Percentiles rank a stretch among this genome's conserved stretches.
phyloP scores from a whole-genome alignment of 2,797 vertebrate genomes.

The Chrysolophus pictus region DNA sequence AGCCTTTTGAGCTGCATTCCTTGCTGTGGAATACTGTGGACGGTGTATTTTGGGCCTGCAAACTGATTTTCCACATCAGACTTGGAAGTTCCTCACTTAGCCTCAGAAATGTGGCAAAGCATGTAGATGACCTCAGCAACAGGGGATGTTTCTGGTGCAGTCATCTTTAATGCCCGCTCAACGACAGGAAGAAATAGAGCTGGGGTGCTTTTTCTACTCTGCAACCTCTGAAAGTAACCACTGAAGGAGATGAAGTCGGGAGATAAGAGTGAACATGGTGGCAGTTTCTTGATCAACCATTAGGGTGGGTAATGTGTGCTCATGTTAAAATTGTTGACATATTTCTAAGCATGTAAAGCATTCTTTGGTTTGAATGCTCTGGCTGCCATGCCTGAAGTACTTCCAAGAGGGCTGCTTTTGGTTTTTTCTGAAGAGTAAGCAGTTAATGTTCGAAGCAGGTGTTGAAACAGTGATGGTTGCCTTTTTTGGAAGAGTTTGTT shows the following conservation, averaged over 20 bases:
- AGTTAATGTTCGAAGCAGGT: slow-evolving; percentile 82
- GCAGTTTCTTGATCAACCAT: slow-evolving; percentile 6
- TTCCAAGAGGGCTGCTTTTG: not conserved
- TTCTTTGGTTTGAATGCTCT: not conserved
- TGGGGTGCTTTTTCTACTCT: not conserved
- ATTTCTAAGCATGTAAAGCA: slow-evolving; percentile 28
- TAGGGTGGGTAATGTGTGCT: not conserved
- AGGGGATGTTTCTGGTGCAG: not conserved
- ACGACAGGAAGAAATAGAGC: slow-evolving; percentile 14
- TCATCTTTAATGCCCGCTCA: not conserved
- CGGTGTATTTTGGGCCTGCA: not conserved
- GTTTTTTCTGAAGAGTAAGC: slow-evolving; percentile 57
- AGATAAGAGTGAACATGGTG: not conserved
- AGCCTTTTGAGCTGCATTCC: not conserved
- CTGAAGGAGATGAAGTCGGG: not conserved
- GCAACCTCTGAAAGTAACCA: not conserved
- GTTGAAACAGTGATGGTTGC: slow-evolving; percentile 78
- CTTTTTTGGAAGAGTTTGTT: slow-evolving; percentile 78
- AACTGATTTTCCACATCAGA: not conserved
- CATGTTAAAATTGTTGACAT: slow-evolving; percentile 1
- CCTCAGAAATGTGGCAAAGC: not conserved
- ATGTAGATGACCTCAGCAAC: not conserved
- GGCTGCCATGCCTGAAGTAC: not conserved
- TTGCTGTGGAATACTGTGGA: not conserved
- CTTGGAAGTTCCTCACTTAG: not conserved